Percentiles rank a stretch among this genome's conserved stretches.
phyloP scores from a whole-genome alignment of 2,888 invertebrate genomes.

The Lithophane semibrunnea region DNA sequence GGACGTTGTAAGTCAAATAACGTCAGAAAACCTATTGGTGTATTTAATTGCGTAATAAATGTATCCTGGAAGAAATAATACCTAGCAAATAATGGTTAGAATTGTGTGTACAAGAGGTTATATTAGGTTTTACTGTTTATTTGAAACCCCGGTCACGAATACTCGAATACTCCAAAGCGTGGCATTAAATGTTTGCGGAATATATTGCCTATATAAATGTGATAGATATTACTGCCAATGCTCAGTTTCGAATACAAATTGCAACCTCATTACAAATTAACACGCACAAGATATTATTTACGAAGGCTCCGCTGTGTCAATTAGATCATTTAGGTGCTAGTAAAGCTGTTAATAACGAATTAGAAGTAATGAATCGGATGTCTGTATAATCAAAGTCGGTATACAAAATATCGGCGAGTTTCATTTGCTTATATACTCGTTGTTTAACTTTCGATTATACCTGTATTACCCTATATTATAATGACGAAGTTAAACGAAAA shows the following conservation, averaged over 20 bases:
- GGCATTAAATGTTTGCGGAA: constrained; percentile 22
- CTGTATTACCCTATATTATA: no score
- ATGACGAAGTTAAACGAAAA: neutral
- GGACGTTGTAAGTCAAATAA: constrained; percentile 46
- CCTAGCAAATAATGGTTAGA: constrained; percentile 37
- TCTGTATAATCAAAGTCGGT: constrained; percentile 1
- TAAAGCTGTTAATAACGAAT: constrained; percentile 23
- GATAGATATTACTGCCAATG: constrained; percentile 28
- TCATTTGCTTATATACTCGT: neutral
- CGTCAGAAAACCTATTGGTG: constrained; percentile 36
- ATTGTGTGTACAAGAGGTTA: constrained; percentile 23
- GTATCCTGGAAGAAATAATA: constrained; percentile 52
- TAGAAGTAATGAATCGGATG: constrained; percentile 38
- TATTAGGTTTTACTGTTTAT: constrained; percentile 32
- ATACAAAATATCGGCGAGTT: neutral
- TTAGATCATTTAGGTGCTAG: constrained; percentile 48
- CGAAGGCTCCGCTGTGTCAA: constrained; percentile 41
- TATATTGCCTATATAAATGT: constrained; percentile 31
- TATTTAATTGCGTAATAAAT: constrained; percentile 49
- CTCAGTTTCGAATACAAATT: constrained; percentile 48
- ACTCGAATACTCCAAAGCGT: constrained; percentile 24
- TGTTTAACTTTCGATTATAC: neutral
- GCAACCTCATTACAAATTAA: constrained; percentile 52
- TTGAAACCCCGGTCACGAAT: constrained; percentile 55
- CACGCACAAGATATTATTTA: constrained; percentile 39